Evolutionary conservation across 2,888 invertebrate genomes (phyloP), one percentile per base, ranked within the genome.

Genomic region (Autographa gamma): DNA sequence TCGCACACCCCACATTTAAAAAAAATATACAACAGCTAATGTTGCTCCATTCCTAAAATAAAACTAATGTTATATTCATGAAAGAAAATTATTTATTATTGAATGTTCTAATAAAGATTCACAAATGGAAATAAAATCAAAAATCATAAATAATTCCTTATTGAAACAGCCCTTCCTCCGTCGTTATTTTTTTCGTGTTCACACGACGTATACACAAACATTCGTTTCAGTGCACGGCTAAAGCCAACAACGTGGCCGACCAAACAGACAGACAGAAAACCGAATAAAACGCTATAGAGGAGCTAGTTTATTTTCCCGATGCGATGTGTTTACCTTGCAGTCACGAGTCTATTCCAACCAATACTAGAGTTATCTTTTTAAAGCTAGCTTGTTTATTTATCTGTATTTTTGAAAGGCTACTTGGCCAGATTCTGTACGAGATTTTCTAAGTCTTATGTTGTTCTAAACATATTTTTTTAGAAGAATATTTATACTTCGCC

Each of bases 231-330:
- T 18, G 61, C 54, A 76, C 61, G 66, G 66, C n/a, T 48, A 61
- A 31, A 48, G 66, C 62, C 41, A 63, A 78, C 80, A 72, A 76
- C 69, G 60, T 78, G 41, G 56, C n/a, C 43, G 58, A 63, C 69
- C 62, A 72, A 71, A 71, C 66, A 61, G 60, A 18, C 11, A 31
- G 19, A 60, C 31, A 43, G 60, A 34, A 68, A 74, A 74, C n/a
- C 13, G 31, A 64, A 60, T 74, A 60, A 63, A 62, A 63, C 54
- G 60, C 43, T 25, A 43, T 56, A 59, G 59, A 60, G 38, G 34
- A 68, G 38, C 31, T 41, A 16, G 74, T 66, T 78, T 77, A 64
- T 69, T 66, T 78, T 66, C 56, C 31, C 63, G 58, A 41, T 64
- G 63, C 16, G 63, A 59, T 16, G 32, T 69, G 54, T 73, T 74